Evolutionary conservation across 2,113 vertebrate genomes (phyloP).

Genomic region (Conger conger): DNA sequence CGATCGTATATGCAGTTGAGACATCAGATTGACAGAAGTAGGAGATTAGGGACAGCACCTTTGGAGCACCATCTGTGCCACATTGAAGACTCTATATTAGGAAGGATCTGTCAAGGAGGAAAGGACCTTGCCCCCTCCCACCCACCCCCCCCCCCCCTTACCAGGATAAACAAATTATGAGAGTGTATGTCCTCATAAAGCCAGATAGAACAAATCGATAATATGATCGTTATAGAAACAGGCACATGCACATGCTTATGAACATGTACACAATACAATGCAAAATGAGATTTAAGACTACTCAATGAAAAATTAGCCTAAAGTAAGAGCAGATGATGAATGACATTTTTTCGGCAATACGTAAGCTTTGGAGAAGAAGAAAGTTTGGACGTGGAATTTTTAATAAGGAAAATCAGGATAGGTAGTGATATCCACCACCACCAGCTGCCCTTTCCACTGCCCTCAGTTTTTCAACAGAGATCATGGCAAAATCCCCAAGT

Average conservation of each 20-base stretch:
- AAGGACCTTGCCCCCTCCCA: background rate
- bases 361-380: background rate
- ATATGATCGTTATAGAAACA: background rate
- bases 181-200: background rate
- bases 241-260: background rate
- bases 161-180: background rate
- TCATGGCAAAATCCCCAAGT: background rate
- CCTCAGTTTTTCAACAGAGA: background rate
- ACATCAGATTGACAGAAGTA: background rate
- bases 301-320: background rate
- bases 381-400: background rate
- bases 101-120: background rate
- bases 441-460: background rate
- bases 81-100: background rate
- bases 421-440: background rate
- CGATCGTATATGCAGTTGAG: background rate
- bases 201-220: background rate
- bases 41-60: background rate
- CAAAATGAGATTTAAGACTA: background rate
- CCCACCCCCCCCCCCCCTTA: too few species aligned
- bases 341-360: slow-evolving; percentile 12
- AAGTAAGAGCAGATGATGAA: slow-evolving; percentile 17
- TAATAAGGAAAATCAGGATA: background rate
- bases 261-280: background rate
- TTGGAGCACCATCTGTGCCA: background rate